These are phyloP conservation scores for Bursaphelenchus okinawaensis DNA, from an alignment of 2,888 invertebrate species.

Conservation along the genomic window DNA sequence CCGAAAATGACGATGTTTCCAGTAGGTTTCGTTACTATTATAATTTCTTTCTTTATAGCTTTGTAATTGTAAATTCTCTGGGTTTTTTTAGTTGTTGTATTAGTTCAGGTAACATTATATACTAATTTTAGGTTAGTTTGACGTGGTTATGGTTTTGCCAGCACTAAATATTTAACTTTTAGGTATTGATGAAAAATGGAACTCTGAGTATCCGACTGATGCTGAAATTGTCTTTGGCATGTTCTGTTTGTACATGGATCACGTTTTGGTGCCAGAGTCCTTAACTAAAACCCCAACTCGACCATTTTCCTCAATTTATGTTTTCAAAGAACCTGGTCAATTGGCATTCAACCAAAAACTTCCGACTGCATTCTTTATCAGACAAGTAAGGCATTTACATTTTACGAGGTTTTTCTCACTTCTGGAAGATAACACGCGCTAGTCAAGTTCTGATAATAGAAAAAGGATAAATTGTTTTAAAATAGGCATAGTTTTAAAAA, in stretches of 20 bases:
- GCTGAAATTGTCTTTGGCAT: slow-evolving; percentile 80
- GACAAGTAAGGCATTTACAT: slow-evolving; percentile 14
- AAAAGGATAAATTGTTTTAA: too few species aligned
- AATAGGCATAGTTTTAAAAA: too few species aligned
- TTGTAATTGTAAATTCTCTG: too few species aligned
- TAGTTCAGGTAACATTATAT: too few species aligned
- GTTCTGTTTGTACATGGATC: slow-evolving; percentile 79
- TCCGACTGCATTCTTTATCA: slow-evolving; percentile 10
- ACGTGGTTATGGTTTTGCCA: too few species aligned
- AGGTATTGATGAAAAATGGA: slow-evolving; percentile 71
- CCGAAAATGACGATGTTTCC: background rate
- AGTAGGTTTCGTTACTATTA: too few species aligned
- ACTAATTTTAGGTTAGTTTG: too few species aligned
- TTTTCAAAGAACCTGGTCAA: slow-evolving; percentile 10
- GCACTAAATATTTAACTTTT: too few species aligned
- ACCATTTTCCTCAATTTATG: slow-evolving; percentile 28
- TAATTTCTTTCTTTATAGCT: too few species aligned
- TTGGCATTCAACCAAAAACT: slow-evolving; percentile 2
- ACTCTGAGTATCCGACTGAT: slow-evolving; percentile 77
- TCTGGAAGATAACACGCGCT: too few species aligned
- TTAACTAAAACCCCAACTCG: slow-evolving; percentile 12
- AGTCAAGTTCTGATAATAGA: too few species aligned
- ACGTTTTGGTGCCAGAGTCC: slow-evolving; percentile 64
- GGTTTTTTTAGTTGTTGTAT: too few species aligned
- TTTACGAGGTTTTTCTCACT: slow-evolving; percentile 1